Conservation (phyloP, 1,140 invertebrate genomes). For the Bicyclus anynana region DNA sequence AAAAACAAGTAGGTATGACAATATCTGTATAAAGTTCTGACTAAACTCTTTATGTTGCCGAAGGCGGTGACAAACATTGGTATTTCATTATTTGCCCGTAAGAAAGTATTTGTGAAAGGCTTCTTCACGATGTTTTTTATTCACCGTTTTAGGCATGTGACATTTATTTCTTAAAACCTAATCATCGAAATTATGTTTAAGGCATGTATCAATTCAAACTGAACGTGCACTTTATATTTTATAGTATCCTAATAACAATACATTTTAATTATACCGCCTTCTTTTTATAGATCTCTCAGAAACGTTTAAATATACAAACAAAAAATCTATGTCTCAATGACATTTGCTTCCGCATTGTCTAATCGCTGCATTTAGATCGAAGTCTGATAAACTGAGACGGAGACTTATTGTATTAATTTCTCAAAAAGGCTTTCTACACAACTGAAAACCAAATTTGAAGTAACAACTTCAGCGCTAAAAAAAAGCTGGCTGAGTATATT, state of each 20-base stretch:
- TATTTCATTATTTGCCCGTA: too few relatives aligned
- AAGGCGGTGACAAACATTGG: too few relatives aligned
- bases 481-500: too few relatives aligned
- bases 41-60: too few relatives aligned
- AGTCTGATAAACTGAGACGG: conserved; percentile 39
- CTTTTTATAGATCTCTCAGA: background rate
- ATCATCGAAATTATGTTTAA: too few relatives aligned
- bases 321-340: conserved; percentile 44
- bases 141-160: too few relatives aligned
- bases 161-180: too few relatives aligned
- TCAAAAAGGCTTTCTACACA: conserved; percentile 30
- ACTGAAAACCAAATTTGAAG: background rate
- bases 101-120: too few relatives aligned
- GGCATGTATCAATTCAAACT: background rate
- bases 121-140: too few relatives aligned
- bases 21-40: too few relatives aligned
- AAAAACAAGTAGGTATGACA: too few relatives aligned
- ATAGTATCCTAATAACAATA: background rate
- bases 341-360: conserved; percentile 25
- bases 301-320: background rate
- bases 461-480: background rate
- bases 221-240: background rate
- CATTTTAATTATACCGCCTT: background rate
- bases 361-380: conserved; percentile 49
- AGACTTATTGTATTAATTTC: conserved; percentile 55